A percentile compares a stretch with the other conserved stretches of the same genome.
Conservation (phyloP, 2,113 vertebrate species). For the Lasiurus borealis region DNA sequence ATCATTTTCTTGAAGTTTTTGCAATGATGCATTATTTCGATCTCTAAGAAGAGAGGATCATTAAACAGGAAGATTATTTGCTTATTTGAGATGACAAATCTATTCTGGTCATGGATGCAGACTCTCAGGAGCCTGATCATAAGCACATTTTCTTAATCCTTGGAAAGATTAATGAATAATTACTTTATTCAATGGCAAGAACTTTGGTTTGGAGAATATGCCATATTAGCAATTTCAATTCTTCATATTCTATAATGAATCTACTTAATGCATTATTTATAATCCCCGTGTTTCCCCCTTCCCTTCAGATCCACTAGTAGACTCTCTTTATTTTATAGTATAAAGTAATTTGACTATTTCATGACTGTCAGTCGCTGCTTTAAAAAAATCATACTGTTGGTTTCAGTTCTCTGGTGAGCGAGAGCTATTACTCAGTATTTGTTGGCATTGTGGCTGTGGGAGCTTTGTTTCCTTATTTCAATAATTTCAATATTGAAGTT, state of each 20-base stretch:
- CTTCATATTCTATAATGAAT: conserved; percentile 71
- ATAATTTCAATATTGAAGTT: conserved; percentile 71
- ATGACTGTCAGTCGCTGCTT: conserved; percentile 58
- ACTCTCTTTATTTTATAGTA: conserved; percentile 33
- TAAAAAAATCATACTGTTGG: background rate
- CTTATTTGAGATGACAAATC: conserved; percentile 73
- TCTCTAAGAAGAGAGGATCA: conserved; percentile 59
- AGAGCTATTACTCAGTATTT: conserved; percentile 55
- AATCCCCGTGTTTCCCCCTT: background rate
- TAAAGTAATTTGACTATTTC: conserved; percentile 67
- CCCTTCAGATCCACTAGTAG: conserved; percentile 1
- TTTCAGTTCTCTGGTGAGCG: conserved; percentile 31
- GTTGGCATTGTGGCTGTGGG: conserved; percentile 1
- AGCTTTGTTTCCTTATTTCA: conserved; percentile 71
- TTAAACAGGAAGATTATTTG: conserved; percentile 75
- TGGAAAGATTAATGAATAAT: conserved; percentile 71
- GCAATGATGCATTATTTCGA: conserved; percentile 74
- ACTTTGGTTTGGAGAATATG: conserved; percentile 44
- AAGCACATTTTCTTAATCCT: conserved; percentile 64
- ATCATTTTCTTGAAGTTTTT: conserved; percentile 53
- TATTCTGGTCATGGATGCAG: conserved; percentile 60
- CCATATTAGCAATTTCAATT: conserved; percentile 49
- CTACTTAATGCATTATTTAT: conserved; percentile 44
- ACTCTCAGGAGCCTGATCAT: conserved; percentile 58
- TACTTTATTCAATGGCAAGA: conserved; percentile 71